A percentile compares a stretch with the other conserved stretches of the same genome.
Evolutionary conservation across 1,140 invertebrate species (phyloP).

Genomic region (Archivesica marissinica): DNA sequence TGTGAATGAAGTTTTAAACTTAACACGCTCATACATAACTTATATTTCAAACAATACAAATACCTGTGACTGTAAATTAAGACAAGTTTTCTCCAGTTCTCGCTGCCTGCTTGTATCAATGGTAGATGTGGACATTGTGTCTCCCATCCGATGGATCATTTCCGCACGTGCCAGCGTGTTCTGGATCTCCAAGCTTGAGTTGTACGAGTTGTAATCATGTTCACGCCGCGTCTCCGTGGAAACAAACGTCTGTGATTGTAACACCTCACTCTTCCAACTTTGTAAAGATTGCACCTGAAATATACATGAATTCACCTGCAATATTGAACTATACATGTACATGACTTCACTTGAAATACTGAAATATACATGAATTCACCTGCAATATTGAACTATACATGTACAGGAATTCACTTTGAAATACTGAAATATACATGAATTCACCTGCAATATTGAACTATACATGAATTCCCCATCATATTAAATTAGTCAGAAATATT

Average conservation of each 20-base stretch:
- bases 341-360: too few relatives aligned
- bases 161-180: constrained; percentile 69
- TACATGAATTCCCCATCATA: too few relatives aligned
- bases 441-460: too few relatives aligned
- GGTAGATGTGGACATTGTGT: constrained; percentile 29
- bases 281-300: constrained; percentile 75
- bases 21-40: too few relatives aligned
- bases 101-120: constrained; percentile 68
- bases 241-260: constrained; percentile 67
- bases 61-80: constrained; percentile 79
- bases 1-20: too few relatives aligned
- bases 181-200: constrained; percentile 70
- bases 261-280: constrained; percentile 74
- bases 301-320: too few relatives aligned
- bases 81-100: constrained; percentile 79
- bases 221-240: constrained; percentile 62
- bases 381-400: too few relatives aligned
- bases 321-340: too few relatives aligned
- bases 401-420: too few relatives aligned
- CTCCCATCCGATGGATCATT: constrained; percentile 50
- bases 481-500: too few relatives aligned
- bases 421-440: too few relatives aligned
- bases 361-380: too few relatives aligned
- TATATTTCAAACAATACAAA: not conserved
- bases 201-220: constrained; percentile 68